These are phyloP conservation scores for Toxotes jaculatrix DNA, from an alignment of 2,113 vertebrate species.

Conservation along the genomic window DNA sequence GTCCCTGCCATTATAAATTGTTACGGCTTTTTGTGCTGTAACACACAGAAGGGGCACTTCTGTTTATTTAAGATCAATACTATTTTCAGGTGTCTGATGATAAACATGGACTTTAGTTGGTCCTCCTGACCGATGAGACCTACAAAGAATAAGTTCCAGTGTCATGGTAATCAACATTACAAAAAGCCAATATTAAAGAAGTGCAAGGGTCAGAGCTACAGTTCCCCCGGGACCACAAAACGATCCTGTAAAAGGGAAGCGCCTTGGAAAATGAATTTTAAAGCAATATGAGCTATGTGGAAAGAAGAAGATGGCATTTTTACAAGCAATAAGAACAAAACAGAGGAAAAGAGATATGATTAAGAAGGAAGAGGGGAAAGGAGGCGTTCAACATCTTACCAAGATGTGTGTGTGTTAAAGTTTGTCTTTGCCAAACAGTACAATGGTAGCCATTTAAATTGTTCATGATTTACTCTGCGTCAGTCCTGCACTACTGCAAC, in stretches of 20 bases:
- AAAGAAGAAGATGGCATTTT: background rate
- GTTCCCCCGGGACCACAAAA: background rate
- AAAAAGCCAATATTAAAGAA: background rate
- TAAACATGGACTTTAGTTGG: background rate
- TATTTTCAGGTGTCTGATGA: background rate
- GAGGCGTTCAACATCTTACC: background rate
- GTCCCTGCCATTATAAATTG: background rate
- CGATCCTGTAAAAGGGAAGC: background rate
- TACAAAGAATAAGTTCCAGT: background rate
- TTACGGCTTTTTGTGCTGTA: too few species aligned
- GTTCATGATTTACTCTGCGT: background rate
- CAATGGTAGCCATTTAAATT: too few species aligned
- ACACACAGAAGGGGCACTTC: background rate
- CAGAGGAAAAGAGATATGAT: background rate
- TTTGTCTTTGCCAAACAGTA: too few species aligned
- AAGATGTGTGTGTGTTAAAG: too few species aligned
- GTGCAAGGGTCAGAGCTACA: background rate
- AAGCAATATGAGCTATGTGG: background rate
- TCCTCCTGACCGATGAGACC: background rate
- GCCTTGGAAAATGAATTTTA: background rate
- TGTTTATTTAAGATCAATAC: background rate
- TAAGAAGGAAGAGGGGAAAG: background rate
- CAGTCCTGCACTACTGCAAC: background rate
- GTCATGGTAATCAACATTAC: background rate
- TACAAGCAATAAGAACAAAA: slow-evolving; percentile 3